These are phyloP conservation scores for Taenaris catops DNA, from an alignment of 2,888 invertebrate species.

Conservation along the genomic window DNA sequence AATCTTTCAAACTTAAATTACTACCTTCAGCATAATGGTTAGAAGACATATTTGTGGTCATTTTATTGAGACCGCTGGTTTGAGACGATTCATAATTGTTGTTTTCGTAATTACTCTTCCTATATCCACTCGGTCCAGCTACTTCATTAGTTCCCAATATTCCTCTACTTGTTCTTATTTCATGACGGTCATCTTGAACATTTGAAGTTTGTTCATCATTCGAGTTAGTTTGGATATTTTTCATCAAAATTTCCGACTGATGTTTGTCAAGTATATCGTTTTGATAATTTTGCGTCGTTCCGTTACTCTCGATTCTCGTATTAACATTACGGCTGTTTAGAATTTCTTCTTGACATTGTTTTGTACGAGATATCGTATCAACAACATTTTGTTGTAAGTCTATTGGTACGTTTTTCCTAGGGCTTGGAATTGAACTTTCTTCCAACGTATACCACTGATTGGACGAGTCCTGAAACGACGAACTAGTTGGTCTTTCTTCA, in stretches of 20 bases:
- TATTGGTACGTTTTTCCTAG: constrained; percentile 6
- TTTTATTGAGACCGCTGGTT: no score
- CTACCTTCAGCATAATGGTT: no score
- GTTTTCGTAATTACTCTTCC: not conserved
- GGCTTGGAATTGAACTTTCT: constrained; percentile 7
- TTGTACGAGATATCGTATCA: no score
- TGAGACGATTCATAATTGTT: no score
- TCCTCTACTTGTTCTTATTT: constrained; percentile 8
- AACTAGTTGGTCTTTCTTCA: constrained; percentile 11
- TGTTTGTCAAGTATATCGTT: not conserved
- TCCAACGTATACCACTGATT: constrained; percentile 21
- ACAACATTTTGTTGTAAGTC: not conserved
- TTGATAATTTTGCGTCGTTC: not conserved
- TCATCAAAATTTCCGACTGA: no score
- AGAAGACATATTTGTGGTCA: no score
- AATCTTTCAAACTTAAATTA: no score
- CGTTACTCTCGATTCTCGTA: no score
- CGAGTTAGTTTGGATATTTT: no score
- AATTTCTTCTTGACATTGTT: no score
- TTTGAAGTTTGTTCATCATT: not conserved
- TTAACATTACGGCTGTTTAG: no score
- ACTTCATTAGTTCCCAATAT: constrained; percentile 11
- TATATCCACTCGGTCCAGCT: constrained; percentile 16
- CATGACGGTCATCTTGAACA: not conserved
- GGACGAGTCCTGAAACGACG: constrained; percentile 7